Evolutionary conservation across 2,888 invertebrate species (phyloP), one percentile per base, ranked within the genome.

Genomic region (Coelopa pilipes): DNA sequence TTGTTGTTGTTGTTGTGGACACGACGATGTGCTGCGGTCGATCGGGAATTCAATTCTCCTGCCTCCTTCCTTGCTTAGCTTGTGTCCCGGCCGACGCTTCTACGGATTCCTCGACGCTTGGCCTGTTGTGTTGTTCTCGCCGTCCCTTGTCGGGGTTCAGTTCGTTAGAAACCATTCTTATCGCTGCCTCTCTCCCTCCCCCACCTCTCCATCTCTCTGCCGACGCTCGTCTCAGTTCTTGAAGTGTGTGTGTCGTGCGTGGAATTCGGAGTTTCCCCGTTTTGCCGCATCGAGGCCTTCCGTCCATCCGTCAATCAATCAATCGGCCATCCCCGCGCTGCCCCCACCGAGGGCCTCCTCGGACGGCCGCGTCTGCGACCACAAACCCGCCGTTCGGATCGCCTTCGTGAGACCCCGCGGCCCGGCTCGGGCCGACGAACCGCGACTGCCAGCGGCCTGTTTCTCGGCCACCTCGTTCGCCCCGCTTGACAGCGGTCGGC

Each of bases 291-390:
- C 15, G 12, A 59, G 13, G 57, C 10, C 55, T n/a, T 55, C 19
- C 55, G n/a, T 19, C 13, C 53, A 68, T 17, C 19, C 55, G 17
- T 57, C 46, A 69, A 57, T 46, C 46, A 34, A 69, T 19, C 55
- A 53, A 67, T 55, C 21, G 34, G 2, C 34, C 7, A 34, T n/a
- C n/a, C 34, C 2, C 34, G 2, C 34, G 7, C 2, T 34, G 34
- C 7, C 34, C 7, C 34, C 7, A n/a, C n/a, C 34, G 34, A 34
- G 34, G 4, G 34, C 7, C 7, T 34, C 34, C 34, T 34, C 34
- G 34, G 34, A 34, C 2, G 34, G 34, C 34, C 34, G 7, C 7
- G 7, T 34, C 7, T 34, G n/a, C n/a, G n/a, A n/a, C n/a, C n/a
- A n/a, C n/a, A n/a, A n/a, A n/a, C n/a, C n/a, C n/a, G n/a, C n/a